These are phyloP conservation scores for Exocentrus adspersus DNA, from an alignment of 2,888 invertebrate species.

Conservation along the genomic window DNA sequence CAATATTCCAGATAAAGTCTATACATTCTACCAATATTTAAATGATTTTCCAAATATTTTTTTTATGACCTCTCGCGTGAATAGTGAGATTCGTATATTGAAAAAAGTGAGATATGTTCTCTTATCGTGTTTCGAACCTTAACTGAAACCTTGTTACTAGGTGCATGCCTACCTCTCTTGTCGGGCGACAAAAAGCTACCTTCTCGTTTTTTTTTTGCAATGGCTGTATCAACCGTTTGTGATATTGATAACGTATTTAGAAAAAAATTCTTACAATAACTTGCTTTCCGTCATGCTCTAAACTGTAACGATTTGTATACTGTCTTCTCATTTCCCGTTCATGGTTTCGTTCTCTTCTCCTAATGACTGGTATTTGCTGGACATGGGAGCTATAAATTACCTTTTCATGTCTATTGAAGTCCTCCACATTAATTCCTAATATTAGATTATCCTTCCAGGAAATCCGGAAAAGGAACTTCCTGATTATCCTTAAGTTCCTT, in stretches of 20 bases:
- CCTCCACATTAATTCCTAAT: too few species aligned
- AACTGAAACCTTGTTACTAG: neutral
- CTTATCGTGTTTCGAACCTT: neutral
- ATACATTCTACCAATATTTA: neutral
- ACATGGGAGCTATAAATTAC: too few species aligned
- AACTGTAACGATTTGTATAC: neutral
- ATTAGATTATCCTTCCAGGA: too few species aligned
- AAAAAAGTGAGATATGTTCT: neutral
- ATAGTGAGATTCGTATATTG: neutral
- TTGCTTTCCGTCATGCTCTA: neutral
- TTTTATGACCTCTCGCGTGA: neutral
- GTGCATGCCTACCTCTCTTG: neutral
- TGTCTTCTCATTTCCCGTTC: too few species aligned
- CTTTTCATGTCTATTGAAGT: too few species aligned
- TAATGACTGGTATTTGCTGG: too few species aligned
- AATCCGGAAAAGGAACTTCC: too few species aligned
- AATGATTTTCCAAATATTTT: neutral
- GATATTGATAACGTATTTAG: too few species aligned
- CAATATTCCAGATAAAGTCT: neutral
- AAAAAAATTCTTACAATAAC: too few species aligned
- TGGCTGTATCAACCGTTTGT: neutral
- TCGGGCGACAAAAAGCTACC: neutral
- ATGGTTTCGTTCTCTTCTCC: too few species aligned
- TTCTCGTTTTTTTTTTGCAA: neutral
- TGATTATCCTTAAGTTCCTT: too few species aligned